Evolutionary conservation across 2,797 vertebrate species (phyloP), one percentile per base, ranked within the genome.

Genomic region (Sphenodon punctatus): DNA sequence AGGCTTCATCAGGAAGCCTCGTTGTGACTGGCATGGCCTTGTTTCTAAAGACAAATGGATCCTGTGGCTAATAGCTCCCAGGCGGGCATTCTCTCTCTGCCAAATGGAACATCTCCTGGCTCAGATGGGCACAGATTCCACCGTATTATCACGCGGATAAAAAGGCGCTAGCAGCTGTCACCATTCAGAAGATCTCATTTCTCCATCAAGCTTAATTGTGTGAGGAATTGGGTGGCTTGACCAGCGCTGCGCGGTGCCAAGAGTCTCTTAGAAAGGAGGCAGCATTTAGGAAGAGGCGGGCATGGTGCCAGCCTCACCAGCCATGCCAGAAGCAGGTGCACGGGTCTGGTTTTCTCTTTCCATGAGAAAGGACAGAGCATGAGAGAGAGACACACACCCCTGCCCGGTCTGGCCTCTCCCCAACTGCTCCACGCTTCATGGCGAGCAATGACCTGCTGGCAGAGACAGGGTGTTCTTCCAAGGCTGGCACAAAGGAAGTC

Each of bases 31-130:
- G n/a, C n/a, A n/a, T n/a, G n/a, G n/a, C n/a, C n/a, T 45, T 68
- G 79, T 76, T 79, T 71, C 64, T 67, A 72, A 75, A 88, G 79
- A 32, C 70, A 61, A 82, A 70, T 15, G 7, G 39, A 5, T 7
- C 13, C 72, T 1, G 2, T 70, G 56, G 58, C n/a, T 69, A 58
- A 55, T 9, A 67, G 71, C 78, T 49, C 38, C 6, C 76, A 72
- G 58, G 63, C 7, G 10, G 30, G 73, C 73, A n/a, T n/a, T 71
- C 38, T 48, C 61, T 77, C 36, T 14, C n/a, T 46, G 73, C 27
- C 76, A 27, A 41, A 17, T n/a, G 23, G 13, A 30, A 12, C 32
- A 1, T 30, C n/a, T 39, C 65, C 60, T 73, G 53, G 69, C 67
- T 86, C 75, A 41, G 69, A 6, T 27, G 67, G 73, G 63, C 70